Conservation (phyloP, 2,113 vertebrate genomes). For the Calidris pugnax region DNA sequence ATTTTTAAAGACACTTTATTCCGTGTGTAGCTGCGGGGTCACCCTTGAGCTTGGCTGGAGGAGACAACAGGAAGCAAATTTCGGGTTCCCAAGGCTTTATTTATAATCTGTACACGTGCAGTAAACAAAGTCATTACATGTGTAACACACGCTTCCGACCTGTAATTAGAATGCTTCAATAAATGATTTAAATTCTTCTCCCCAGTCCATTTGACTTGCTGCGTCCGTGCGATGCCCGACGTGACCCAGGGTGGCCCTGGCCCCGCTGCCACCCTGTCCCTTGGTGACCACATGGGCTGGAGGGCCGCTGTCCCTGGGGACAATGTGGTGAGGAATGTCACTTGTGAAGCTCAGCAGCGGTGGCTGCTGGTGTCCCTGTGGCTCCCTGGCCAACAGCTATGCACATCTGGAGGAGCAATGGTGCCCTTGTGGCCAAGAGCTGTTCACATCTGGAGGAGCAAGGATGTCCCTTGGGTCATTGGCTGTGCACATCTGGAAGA, state of each 20-base stretch:
- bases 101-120: neutral
- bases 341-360: rapidly evolving
- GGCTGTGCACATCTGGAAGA: no score
- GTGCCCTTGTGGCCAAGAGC: no score
- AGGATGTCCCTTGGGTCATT: no score
- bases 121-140: neutral
- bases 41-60: neutral
- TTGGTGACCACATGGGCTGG: rapidly evolving
- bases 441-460: no score
- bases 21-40: neutral
- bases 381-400: no score
- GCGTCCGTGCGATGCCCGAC: rapidly evolving
- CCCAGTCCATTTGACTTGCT: neutral
- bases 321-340: rapidly evolving
- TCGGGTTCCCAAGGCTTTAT: neutral
- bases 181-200: neutral
- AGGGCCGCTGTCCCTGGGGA: rapidly evolving
- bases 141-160: neutral
- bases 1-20: neutral
- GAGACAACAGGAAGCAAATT: neutral
- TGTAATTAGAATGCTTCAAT: neutral
- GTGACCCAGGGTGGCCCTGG: neutral
- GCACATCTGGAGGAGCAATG: no score
- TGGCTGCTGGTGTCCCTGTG: rapidly evolving
- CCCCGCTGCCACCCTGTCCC: neutral